phyloP scores from a whole-genome alignment of 2,888 invertebrate species.

The Monoplex corrugatus region DNA sequence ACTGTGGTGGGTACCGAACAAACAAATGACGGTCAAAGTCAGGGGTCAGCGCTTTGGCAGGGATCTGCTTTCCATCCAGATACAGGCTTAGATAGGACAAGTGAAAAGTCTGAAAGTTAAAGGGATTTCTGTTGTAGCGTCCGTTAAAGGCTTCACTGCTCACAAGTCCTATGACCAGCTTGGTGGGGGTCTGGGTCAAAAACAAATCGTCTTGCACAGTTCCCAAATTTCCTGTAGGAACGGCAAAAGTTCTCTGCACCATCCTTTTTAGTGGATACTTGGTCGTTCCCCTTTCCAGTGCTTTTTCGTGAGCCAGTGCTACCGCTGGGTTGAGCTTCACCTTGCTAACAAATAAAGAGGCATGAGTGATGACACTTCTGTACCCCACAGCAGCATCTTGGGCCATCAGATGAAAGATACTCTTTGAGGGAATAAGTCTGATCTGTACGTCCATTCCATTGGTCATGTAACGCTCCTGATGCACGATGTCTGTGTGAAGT shows the following conservation, averaged over 20 bases:
- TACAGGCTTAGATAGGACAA: too few species aligned
- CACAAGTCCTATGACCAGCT: slow-evolving; percentile 32
- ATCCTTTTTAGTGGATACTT: too few species aligned
- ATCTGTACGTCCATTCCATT: neutral
- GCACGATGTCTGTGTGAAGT: slow-evolving; percentile 41
- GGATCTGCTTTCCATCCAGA: slow-evolving; percentile 34
- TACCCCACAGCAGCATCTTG: neutral
- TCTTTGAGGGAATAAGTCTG: slow-evolving; percentile 34
- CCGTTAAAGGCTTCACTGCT: neutral
- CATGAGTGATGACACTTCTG: slow-evolving; percentile 28
- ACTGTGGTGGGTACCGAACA: neutral
- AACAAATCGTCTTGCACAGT: too few species aligned
- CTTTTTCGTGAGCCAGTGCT: neutral
- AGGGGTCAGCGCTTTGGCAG: slow-evolving; percentile 5
- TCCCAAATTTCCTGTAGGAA: neutral
- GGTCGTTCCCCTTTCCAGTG: neutral
- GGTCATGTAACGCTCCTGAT: slow-evolving; percentile 37
- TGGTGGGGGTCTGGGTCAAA: neutral
- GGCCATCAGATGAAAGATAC: slow-evolving; percentile 31
- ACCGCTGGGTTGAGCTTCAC: neutral
- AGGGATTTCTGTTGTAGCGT: too few species aligned
- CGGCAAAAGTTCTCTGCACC: too few species aligned
- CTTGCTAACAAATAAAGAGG: slow-evolving; percentile 3
- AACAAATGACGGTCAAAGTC: neutral
- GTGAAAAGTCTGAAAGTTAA: too few species aligned